Conservation (phyloP, 2,797 vertebrate species). For the Salmo trutta region DNA sequence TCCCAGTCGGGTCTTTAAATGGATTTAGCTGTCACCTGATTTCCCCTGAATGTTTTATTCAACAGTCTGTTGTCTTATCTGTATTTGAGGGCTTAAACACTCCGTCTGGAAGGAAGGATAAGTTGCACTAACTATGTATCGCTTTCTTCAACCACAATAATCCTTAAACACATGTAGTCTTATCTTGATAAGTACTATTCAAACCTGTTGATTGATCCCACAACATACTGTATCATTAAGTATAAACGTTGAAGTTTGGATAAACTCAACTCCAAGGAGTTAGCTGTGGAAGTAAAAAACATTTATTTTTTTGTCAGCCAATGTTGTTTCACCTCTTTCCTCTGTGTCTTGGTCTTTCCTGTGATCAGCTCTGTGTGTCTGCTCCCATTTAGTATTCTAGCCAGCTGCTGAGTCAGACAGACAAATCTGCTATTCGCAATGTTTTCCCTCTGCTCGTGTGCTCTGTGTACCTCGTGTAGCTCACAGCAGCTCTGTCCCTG, state of each 20-base stretch:
- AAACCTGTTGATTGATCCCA: neutral
- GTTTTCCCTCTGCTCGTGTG: neutral
- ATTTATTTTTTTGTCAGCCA: neutral
- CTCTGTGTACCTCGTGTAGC: neutral
- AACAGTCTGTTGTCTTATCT: neutral
- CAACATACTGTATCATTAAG: neutral
- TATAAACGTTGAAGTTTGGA: too few species aligned
- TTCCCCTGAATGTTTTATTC: neutral
- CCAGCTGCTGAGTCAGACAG: conserved; percentile 6
- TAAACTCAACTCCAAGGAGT: neutral
- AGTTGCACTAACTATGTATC: neutral
- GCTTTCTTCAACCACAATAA: neutral
- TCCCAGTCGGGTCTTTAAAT: neutral
- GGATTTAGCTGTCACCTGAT: neutral
- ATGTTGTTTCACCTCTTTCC: neutral
- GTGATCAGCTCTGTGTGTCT: neutral
- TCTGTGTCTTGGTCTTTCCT: neutral
- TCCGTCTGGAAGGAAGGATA: neutral
- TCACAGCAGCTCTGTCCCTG: neutral
- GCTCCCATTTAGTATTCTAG: conserved; percentile 12
- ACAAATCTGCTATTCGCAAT: neutral
- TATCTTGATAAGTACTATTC: neutral
- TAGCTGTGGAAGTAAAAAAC: neutral
- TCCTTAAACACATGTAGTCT: neutral
- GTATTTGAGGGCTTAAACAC: neutral